Evolutionary conservation across 2,113 vertebrate species (phyloP).

Genomic region (Brachypodius melanocephalos): DNA sequence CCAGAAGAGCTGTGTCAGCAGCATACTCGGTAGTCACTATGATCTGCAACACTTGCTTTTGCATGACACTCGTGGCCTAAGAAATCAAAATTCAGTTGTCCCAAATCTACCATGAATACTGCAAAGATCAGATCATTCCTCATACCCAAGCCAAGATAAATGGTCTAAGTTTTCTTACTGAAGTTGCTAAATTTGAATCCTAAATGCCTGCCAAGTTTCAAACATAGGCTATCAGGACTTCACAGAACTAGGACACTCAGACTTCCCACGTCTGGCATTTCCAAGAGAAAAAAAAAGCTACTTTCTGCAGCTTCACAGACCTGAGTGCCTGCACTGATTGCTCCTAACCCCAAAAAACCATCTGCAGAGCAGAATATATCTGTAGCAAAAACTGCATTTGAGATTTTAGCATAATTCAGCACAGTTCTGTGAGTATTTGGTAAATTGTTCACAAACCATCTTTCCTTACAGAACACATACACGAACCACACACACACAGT

Average conservation of each 20-base stretch:
- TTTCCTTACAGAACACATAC: not conserved
- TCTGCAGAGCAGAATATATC: not conserved
- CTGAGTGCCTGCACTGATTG: not conserved
- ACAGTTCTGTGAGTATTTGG: not conserved
- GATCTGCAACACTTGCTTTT: not conserved
- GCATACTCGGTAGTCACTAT: not conserved
- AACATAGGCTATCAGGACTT: not conserved
- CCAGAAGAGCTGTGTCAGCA: not conserved
- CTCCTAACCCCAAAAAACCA: not conserved
- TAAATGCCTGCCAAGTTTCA: not conserved
- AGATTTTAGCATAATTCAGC: not conserved
- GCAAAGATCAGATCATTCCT: not conserved
- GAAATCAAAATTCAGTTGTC: not conserved
- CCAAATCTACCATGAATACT: not conserved
- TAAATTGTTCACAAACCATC: not conserved
- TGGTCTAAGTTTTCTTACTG: not conserved
- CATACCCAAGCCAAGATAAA: not conserved
- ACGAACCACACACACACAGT: not conserved
- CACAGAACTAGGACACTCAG: not conserved
- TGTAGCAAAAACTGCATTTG: not conserved
- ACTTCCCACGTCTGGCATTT: not conserved
- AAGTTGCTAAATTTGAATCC: not conserved
- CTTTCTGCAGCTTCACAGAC: not conserved
- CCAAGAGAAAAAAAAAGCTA: not conserved
- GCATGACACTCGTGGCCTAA: not conserved